Base-by-base conservation (phyloP, 2,797 vertebrate species). In the Pogoniulus pusillus region DNA sequence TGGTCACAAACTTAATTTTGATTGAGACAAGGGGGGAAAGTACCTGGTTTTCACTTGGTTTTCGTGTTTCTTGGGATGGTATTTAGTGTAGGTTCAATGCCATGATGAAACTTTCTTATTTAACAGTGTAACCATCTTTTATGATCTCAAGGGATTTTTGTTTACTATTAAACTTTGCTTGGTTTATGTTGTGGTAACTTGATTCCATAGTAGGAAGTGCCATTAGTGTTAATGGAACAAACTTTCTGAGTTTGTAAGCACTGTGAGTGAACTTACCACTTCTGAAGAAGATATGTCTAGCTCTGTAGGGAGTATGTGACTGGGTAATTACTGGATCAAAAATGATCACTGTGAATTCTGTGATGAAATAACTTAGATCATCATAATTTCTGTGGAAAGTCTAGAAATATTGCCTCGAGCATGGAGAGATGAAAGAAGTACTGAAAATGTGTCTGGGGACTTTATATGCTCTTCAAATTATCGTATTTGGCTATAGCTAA, bases 281-380 rank as follows among this genome's bases (percentile, higher is more conserved):
- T 76, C 68, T 88, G 45, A 45, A 71, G 64, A 69, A 47, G 69
- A 12, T 30, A 5, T 1, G 8, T 66, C 91, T 51, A 53, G 30
- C 45, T 94, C 41, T 82, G 19, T n/a, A 59, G 71, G 72, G 85
- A 87, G 57, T 64, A 13, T 69, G 53, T 72, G 72, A 85, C 34
- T 66, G 72, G 60, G 58, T 94, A 91, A 55, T 87, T 94, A 94
- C 76, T 81, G 75, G 60, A 90, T 95, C 73, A 72, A 30, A 94
- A 96, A 97, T 87, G 87, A 95, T 72, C 91, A 90, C 72, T 54
- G 58, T 89, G 78, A 91, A 86, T 81, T 47, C 82, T 90, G 23
- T 4, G 43, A 76, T 94, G 91, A 96, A 93, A 95, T 94, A 90
- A 86, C 95, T 70, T 94, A 82, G 91, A 75, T 88, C 65, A 84